phyloP scores from a whole-genome alignment of 2,797 vertebrate genomes.

The Vipera latastei region DNA sequence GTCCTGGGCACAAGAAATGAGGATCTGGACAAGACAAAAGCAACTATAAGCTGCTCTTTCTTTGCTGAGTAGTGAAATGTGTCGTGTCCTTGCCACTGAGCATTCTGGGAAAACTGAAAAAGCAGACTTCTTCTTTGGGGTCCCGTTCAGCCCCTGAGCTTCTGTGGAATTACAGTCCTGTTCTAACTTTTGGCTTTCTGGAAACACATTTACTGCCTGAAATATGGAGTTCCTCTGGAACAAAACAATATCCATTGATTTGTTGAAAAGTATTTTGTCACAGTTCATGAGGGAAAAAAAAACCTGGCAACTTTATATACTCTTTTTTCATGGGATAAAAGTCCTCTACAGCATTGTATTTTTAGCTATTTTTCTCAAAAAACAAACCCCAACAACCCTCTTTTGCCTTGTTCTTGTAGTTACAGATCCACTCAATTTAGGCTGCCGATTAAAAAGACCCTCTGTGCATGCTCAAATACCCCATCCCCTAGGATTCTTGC shows the following conservation, averaged over 20 bases:
- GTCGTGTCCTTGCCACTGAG: neutral
- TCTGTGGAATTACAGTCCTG: neutral
- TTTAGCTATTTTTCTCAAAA: neutral
- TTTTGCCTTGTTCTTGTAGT: neutral
- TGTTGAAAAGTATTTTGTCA: neutral
- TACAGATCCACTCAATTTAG: neutral
- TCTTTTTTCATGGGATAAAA: neutral
- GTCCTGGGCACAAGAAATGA: neutral
- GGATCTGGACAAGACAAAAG: neutral
- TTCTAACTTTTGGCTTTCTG: neutral
- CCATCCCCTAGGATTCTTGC: rapidly evolving
- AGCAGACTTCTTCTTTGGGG: neutral
- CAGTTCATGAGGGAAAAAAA: neutral
- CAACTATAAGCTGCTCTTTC: neutral
- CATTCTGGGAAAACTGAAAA: neutral
- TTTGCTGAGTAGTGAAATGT: rapidly evolving
- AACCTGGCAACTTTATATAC: neutral
- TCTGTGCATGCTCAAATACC: too few relatives aligned
- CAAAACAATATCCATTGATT: neutral
- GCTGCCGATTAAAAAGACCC: neutral
- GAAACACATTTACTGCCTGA: neutral
- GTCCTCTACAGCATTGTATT: neutral
- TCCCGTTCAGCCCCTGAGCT: neutral
- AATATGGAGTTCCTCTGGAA: neutral
- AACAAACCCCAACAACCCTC: neutral